Base-by-base conservation (phyloP, 1,140 invertebrate species). In the Lepidostoma basale region DNA sequence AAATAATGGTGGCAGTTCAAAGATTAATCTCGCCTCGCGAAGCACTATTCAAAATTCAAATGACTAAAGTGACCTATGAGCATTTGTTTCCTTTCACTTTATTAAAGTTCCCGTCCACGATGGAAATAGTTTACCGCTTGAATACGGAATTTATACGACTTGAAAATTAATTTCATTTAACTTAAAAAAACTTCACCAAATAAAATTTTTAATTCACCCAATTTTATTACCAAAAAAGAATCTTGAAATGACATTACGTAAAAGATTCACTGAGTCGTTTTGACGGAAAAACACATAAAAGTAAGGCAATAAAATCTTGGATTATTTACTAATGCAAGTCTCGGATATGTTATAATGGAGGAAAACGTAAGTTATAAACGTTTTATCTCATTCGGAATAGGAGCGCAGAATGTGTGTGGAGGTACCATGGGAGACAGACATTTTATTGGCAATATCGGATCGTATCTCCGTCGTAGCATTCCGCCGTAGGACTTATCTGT, bases 371-470 rank as follows among this genome's bases (percentile, higher is more conserved):
- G 49, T 67, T 56, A 67, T 67, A 58, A 65, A 56, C 52, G 44
- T 67, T 58, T 56, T 58, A 67, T 67, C 36, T 44, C 33, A 39
- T 54, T 45, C 23, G 16, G 18, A 56, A 56, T 56, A 56, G 64
- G 42, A 67, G 52, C 49, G 64, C 22, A 67, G 52, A 67, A 56
- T 56, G 52, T 56, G 20, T 56, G 22, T 22, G 52, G 28, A 56
- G 40, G 59, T 62, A 62, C 39, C 59, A 20, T n/a, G 40, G 44
- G 54, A 70, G 63, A 70, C 64, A 67, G 63, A 66, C 56, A 62
- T 70, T 70, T 70, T 70, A 70, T 70, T 70, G 69, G 69, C 69
- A 70, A 70, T 70, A 67, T 70, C 68, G 68, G 62, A 60, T 60
- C 42, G 58, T 67, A 66, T 69, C 62, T 65, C 36, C 44, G 45